Conservation (phyloP, 1,140 invertebrate species). For the Achroia grisella region DNA sequence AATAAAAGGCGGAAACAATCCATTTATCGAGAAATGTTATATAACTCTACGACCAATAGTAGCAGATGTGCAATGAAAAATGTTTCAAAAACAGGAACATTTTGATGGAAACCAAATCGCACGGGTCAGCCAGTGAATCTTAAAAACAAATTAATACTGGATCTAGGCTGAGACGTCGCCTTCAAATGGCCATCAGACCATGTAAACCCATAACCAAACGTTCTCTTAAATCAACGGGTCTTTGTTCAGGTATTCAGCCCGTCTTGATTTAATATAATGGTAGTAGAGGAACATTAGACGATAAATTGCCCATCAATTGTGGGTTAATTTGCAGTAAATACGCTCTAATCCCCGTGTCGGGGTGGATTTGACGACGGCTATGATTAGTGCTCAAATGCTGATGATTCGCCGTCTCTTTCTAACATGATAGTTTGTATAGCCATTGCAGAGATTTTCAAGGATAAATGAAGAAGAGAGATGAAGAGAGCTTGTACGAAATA, state of each 20-base stretch:
- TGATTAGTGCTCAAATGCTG: conserved; percentile 9
- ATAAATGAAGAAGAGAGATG: too few species aligned
- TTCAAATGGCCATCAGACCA: conserved; percentile 11
- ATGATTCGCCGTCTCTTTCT: too few species aligned
- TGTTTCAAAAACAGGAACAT: too few species aligned
- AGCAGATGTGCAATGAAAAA: too few species aligned
- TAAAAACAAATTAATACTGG: not conserved
- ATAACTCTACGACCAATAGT: too few species aligned
- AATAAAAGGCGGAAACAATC: too few species aligned
- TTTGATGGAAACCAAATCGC: too few species aligned
- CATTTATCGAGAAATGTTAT: too few species aligned
- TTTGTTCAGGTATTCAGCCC: conserved; percentile 52
- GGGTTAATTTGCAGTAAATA: conserved; percentile 67
- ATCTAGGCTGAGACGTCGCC: conserved; percentile 7
- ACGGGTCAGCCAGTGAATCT: too few species aligned
- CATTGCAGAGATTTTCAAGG: too few species aligned
- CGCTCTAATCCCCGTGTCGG: conserved; percentile 38
- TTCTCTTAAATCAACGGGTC: conserved; percentile 59
- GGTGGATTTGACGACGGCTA: conserved; percentile 31
- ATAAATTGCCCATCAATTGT: conserved; percentile 68
- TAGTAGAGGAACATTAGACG: conserved; percentile 56
- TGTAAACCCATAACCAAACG: conserved; percentile 23
- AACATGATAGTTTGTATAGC: too few species aligned
- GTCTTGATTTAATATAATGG: conserved; percentile 68
- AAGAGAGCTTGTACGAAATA: too few species aligned